These are phyloP conservation scores for Holothuria glaberrima DNA, from an alignment of 35 echinoderm and acorn worm species.

Conservation along the genomic window DNA sequence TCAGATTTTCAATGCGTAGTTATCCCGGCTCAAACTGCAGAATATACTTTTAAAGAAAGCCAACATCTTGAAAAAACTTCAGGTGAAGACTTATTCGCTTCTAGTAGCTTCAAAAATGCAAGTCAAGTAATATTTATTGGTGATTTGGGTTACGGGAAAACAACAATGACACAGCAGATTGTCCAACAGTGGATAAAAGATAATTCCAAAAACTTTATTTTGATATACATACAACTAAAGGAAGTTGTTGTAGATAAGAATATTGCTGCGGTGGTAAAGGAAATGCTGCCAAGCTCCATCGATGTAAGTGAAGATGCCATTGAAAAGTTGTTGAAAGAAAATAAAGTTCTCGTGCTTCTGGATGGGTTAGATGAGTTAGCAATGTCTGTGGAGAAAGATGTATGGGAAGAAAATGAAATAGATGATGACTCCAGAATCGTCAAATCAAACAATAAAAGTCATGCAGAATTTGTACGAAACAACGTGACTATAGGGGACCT, in stretches of 20 bases:
- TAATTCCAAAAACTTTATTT: not conserved
- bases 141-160: constrained; percentile 46
- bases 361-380: constrained; percentile 33
- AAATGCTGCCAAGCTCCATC: not conserved
- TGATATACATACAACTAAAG: constrained; percentile 21
- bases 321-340: not conserved
- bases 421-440: not conserved
- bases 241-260: not conserved
- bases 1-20: not conserved
- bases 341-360: constrained; percentile 9
- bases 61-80: not conserved
- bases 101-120: not conserved
- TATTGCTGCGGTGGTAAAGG: not conserved
- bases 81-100: not conserved
- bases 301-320: not conserved
- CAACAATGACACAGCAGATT: constrained; percentile 24
- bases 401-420: too few species aligned
- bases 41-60: too few species aligned
- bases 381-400: not conserved
- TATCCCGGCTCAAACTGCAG: not conserved
- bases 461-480: not conserved
- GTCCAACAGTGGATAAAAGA: constrained; percentile 19
- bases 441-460: not conserved
- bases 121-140: not conserved
- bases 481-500: not conserved